phyloP scores from a whole-genome alignment of 2,113 vertebrate species.

The Apistogramma diplotaenia region DNA sequence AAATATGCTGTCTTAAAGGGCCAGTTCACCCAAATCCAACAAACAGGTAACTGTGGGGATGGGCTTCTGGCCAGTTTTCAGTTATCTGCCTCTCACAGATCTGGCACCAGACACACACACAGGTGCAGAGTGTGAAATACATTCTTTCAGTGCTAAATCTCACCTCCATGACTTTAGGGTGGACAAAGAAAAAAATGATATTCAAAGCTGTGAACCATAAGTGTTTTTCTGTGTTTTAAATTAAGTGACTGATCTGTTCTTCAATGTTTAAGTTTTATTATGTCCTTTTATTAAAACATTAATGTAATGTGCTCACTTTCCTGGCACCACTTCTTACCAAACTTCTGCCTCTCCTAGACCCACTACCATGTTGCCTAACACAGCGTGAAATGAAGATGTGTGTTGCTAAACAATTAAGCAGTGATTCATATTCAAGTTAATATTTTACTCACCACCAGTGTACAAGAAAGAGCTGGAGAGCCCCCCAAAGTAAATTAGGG shows the following conservation, averaged over 20 bases:
- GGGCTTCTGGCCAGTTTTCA: background rate
- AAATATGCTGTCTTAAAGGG: background rate
- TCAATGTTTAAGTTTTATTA: background rate
- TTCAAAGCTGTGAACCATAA: background rate
- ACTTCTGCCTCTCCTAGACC: background rate
- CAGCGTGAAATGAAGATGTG: background rate
- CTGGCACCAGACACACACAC: background rate
- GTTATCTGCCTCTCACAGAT: background rate
- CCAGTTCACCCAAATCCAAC: background rate
- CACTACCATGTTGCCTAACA: background rate
- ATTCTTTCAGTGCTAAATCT: background rate
- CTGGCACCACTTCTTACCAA: background rate
- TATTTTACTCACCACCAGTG: constrained; percentile 87
- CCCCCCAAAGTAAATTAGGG: constrained; percentile 95
- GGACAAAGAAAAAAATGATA: background rate
- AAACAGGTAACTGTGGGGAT: background rate
- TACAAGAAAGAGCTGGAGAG: constrained; percentile 98
- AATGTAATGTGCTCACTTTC: background rate
- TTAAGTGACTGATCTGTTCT: background rate
- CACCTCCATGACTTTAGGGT: background rate
- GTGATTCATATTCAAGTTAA: background rate
- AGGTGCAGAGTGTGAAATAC: background rate
- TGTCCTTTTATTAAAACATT: background rate
- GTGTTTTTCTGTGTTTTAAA: background rate
- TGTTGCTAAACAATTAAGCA: background rate